phyloP scores from a whole-genome alignment of 2,113 vertebrate species.

The Scartelaos histophorus region DNA sequence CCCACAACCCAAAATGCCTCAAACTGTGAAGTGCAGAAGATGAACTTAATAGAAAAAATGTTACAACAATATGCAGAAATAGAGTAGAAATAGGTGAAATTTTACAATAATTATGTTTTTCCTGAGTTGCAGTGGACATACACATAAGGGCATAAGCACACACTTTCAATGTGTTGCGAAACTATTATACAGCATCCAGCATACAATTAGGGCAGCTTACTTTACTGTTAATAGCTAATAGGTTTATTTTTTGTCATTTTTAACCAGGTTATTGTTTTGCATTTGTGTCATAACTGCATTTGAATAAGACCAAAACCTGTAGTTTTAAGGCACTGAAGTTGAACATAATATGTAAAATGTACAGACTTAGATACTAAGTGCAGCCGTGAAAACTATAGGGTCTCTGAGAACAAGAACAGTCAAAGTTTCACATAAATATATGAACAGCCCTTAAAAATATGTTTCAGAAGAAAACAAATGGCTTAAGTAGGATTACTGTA shows the following conservation, averaged over 20 bases:
- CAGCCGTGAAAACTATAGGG: constrained; percentile 5
- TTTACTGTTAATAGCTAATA: constrained; percentile 38
- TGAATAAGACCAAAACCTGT: constrained; percentile 53
- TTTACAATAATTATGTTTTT: constrained; percentile 19
- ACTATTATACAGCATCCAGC: constrained; percentile 25
- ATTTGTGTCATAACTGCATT: constrained; percentile 53
- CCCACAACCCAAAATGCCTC: not conserved
- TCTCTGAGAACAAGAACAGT: constrained; percentile 24
- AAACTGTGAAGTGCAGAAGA: not conserved
- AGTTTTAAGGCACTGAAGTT: constrained; percentile 73
- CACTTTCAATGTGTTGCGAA: constrained; percentile 20
- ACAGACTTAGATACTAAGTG: constrained; percentile 31
- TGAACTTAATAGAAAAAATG: not conserved
- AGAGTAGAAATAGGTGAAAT: not conserved
- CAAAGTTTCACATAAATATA: constrained; percentile 20
- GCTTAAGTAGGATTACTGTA: not conserved
- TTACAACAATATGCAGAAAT: constrained; percentile 11
- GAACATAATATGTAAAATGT: constrained; percentile 22
- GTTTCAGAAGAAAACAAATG: not conserved
- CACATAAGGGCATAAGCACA: not conserved
- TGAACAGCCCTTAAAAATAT: constrained; percentile 33
- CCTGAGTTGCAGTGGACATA: constrained; percentile 50
- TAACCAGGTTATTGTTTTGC: constrained; percentile 51
- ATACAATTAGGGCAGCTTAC: constrained; percentile 61
- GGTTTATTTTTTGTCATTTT: constrained; percentile 35